Evolutionary conservation across 2,888 invertebrate genomes (phyloP).

Genomic region (Taenaris catops): DNA sequence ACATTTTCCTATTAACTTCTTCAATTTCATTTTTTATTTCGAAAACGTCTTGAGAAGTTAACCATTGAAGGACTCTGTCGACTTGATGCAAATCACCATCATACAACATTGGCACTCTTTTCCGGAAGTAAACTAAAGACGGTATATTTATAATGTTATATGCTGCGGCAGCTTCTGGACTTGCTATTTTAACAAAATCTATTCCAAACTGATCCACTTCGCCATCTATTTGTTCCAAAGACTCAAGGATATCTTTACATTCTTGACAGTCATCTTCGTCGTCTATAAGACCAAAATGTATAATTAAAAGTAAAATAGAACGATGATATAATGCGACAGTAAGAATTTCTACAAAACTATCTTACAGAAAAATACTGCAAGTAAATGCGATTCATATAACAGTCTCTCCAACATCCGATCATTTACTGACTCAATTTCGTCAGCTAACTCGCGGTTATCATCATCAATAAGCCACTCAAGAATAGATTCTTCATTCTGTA

Average conservation of each 20-base stretch:
- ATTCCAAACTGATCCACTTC: conserved; percentile 96
- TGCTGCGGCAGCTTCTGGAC: conserved; percentile 88
- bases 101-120: conserved; percentile 90
- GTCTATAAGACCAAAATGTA: conserved; percentile 33
- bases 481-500: conserved; percentile 95
- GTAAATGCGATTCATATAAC: conserved; percentile 90
- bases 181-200: conserved; percentile 95
- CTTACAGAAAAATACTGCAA: conserved; percentile 96
- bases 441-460: conserved; percentile 94
- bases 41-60: conserved; percentile 96
- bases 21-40: conserved; percentile 98
- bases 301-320: background rate
- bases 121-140: conserved; percentile 92
- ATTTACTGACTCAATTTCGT: conserved; percentile 96
- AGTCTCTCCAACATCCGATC: conserved; percentile 92
- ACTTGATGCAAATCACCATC: conserved; percentile 94
- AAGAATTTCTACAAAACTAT: background rate
- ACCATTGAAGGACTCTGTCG: conserved; percentile 91
- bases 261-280: conserved; percentile 95
- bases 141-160: conserved; percentile 92
- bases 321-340: too few relatives aligned
- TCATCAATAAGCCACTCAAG: conserved; percentile 96
- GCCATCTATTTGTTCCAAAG: conserved; percentile 96
- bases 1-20: conserved; percentile 97
- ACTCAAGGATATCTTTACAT: conserved; percentile 94